These are phyloP conservation scores for Campylomormyrus numenius DNA, from an alignment of 2,113 vertebrate genomes.

Conservation along the genomic window DNA sequence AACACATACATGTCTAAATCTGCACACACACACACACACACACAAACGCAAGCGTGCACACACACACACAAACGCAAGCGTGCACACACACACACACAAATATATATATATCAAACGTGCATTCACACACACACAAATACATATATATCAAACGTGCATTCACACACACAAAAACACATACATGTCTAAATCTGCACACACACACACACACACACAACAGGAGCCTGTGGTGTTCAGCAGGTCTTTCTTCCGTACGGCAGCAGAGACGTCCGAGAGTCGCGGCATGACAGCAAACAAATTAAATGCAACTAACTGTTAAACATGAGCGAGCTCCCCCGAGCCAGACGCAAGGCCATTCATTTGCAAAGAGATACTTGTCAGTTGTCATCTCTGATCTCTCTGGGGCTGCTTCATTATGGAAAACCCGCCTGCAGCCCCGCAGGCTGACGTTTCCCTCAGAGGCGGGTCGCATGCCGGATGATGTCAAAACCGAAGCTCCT, in stretches of 20 bases:
- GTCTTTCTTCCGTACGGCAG: neutral
- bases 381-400: constrained; percentile 20
- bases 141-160: neutral
- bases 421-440: neutral
- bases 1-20: neutral
- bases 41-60: neutral
- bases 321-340: neutral
- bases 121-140: neutral
- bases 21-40: neutral
- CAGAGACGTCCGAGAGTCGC: neutral
- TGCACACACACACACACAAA: neutral
- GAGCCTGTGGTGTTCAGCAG: neutral
- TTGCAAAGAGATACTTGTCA: constrained; percentile 13
- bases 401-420: neutral
- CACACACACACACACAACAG: neutral
- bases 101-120: too few species aligned
- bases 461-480: neutral
- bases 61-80: too few species aligned
- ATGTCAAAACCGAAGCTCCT: neutral
- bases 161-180: neutral
- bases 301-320: neutral
- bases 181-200: neutral
- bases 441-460: neutral
- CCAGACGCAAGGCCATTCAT: constrained; percentile 4
- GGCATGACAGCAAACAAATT: neutral